A percentile compares a stretch with the other conserved stretches of the same genome.
phyloP scores from a whole-genome alignment of 2,888 invertebrate species.

The Dynastes grantii region DNA sequence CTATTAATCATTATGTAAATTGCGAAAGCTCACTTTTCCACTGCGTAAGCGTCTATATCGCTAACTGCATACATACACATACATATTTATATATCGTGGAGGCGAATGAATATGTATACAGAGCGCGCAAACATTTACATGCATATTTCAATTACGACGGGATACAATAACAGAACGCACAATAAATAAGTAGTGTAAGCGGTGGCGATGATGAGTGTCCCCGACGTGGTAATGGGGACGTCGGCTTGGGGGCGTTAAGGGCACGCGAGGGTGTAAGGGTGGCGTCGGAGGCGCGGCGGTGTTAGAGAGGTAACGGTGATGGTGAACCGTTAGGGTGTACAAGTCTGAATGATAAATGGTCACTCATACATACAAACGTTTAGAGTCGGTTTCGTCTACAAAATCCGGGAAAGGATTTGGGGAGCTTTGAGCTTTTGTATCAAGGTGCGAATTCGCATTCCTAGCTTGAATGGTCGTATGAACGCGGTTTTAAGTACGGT shows the following conservation, averaged over 20 bases:
- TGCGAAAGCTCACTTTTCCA: conserved; percentile 33
- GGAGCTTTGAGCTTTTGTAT: conserved; percentile 62
- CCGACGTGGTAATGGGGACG: conserved; percentile 45
- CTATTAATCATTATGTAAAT: conserved; percentile 42
- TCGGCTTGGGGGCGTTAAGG: conserved; percentile 33
- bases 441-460: conserved; percentile 66
- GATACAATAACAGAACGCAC: conserved; percentile 49
- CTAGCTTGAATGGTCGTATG: conserved; percentile 19
- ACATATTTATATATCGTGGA: neutral
- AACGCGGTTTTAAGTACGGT: conserved; percentile 35
- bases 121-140: conserved; percentile 7
- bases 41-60: conserved; percentile 18
- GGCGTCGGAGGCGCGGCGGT: conserved; percentile 16
- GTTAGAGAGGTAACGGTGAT: conserved; percentile 17
- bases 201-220: conserved; percentile 47
- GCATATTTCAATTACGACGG: conserved; percentile 50
- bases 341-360: conserved; percentile 70
- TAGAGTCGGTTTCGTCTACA: conserved; percentile 69
- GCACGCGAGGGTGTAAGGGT: conserved; percentile 45
- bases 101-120: conserved; percentile 10
- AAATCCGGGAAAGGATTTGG: conserved; percentile 71
- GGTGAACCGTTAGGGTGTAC: conserved; percentile 52
- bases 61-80: conserved; percentile 20
- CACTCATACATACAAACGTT: conserved; percentile 70
- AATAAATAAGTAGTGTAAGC: conserved; percentile 52